These are phyloP conservation scores for Elephas maximus DNA, from an alignment of 2,113 vertebrate species.

Conservation along the genomic window DNA sequence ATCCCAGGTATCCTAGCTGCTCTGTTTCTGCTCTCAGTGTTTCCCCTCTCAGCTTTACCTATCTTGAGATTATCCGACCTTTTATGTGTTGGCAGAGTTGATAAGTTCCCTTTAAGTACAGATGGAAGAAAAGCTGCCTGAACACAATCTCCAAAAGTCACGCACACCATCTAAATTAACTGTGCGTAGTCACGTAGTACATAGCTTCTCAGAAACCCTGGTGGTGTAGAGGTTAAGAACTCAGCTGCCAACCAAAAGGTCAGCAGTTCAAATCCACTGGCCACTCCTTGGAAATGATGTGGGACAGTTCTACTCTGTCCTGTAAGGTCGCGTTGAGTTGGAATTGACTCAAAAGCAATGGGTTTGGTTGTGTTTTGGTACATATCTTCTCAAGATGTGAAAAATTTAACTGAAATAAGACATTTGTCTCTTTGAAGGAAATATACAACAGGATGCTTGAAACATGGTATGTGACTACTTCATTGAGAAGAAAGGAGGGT, in stretches of 20 bases:
- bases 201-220: not conserved
- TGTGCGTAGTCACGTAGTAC: rapidly evolving
- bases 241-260: too few relatives aligned
- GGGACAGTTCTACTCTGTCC: too few relatives aligned
- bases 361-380: too few relatives aligned
- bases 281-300: too few relatives aligned
- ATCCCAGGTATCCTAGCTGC: not conserved
- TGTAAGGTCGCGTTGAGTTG: too few relatives aligned
- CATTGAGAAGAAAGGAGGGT: not conserved
- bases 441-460: too few relatives aligned
- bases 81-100: not conserved
- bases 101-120: too few relatives aligned
- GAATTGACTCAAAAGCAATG: too few relatives aligned
- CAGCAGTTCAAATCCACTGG: too few relatives aligned
- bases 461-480: not conserved
- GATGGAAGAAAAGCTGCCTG: not conserved
- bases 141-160: too few relatives aligned
- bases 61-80: not conserved
- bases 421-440: not conserved
- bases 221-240: too few relatives aligned
- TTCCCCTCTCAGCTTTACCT: not conserved
- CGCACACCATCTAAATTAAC: not conserved
- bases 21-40: not conserved
- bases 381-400: not conserved
- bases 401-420: not conserved